Evolutionary conservation across 1,140 invertebrate species (phyloP), one percentile per base, ranked within the genome.

Genomic region (Pantala flavescens): DNA sequence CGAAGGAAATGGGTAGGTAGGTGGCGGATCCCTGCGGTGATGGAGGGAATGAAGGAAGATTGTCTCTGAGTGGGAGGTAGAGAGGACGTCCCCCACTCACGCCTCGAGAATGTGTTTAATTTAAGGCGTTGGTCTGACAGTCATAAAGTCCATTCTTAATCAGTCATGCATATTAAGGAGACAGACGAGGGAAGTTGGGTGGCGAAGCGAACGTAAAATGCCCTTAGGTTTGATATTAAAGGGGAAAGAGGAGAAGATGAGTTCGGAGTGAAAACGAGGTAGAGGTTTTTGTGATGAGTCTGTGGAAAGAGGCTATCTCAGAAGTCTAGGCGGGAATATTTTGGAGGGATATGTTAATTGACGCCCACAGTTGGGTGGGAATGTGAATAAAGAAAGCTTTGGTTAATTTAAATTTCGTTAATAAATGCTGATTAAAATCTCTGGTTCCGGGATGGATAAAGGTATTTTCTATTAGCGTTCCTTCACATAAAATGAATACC

Each of bases 61-160:
- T 36, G 28, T 36, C 28, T 36, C 28, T 36, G 28, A 36, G 28
- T 36, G 28, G 28, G 28, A 36, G 28, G 28, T 36, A 36, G 2
- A n/a, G n/a, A 9, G 28, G 28, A 36, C 28, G 28, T 2, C 28
- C 49, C 49, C 14, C 49, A 63, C 49, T 63, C 49, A 63, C 49
- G 49, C 49, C 49, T 63, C 49, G 14, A 24, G 71, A 72, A 42
- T 72, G 71, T 72, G 71, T 72, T 72, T 72, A 72, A 72, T 72
- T 72, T 72, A 72, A 72, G 71, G 71, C 71, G 71, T 72, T 72
- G 71, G 71, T 72, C 71, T 72, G 71, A 72, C 71, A 72, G 71
- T 42, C 71, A 72, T 72, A 72, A 72, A 72, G 71, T 72, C 71
- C 71, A 72, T 72, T 72, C 71, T 72, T 72, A 72, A 72, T 72